phyloP scores from a whole-genome alignment of 2,113 vertebrate genomes.

The Eublepharis macularius region DNA sequence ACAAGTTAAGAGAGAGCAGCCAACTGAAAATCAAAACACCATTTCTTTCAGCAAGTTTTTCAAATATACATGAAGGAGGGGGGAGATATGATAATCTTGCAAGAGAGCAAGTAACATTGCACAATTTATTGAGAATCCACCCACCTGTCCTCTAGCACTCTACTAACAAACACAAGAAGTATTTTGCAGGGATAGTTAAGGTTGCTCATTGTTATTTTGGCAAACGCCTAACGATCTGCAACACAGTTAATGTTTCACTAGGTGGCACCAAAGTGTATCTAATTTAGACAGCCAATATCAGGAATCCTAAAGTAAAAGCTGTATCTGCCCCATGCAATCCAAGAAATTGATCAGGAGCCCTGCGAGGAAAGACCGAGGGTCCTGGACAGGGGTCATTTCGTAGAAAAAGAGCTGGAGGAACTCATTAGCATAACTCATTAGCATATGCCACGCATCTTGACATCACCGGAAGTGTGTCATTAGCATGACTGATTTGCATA shows the following conservation, averaged over 20 bases:
- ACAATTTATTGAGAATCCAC: neutral
- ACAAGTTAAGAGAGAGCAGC: too few relatives aligned
- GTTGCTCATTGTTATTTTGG: neutral
- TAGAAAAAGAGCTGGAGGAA: too few relatives aligned
- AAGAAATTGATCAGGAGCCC: too few relatives aligned
- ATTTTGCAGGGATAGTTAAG: neutral
- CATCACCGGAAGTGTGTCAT: too few relatives aligned
- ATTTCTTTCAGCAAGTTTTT: neutral
- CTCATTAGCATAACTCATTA: too few relatives aligned
- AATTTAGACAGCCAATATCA: neutral
- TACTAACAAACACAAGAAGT: neutral
- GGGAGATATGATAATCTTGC: neutral
- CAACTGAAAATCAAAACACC: neutral
- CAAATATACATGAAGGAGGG: neutral
- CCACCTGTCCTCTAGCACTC: neutral
- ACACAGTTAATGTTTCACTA: neutral
- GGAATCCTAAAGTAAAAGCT: neutral
- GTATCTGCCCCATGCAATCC: neutral
- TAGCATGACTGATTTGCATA: too few relatives aligned
- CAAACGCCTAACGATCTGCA: neutral
- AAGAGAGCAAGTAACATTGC: too few relatives aligned
- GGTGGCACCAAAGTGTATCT: conserved; percentile 19
- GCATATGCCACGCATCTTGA: too few relatives aligned
- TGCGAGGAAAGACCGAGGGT: too few relatives aligned
- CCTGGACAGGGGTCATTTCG: too few relatives aligned